Evolutionary conservation across 2,797 vertebrate species (phyloP), one percentile per base, ranked within the genome.

Genomic region (Salarias fasciatus): DNA sequence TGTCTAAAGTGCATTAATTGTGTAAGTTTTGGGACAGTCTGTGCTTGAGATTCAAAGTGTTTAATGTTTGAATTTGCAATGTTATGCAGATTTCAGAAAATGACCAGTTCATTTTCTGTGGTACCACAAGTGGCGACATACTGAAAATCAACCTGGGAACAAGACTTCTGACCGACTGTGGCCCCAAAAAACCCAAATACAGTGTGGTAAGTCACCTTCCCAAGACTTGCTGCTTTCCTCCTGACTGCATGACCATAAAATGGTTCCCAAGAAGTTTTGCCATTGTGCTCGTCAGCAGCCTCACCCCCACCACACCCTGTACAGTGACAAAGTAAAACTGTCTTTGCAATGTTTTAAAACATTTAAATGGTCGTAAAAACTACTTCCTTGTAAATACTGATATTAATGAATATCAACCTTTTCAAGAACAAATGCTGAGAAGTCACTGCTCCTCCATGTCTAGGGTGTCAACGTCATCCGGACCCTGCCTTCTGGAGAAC

Each of bases 121-220:
- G 96, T 50, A 97, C 96, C 3, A 92, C 93, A 11, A 96, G 88
- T n/a, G 96, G 96, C 30, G 97, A 98, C 79, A 77, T 97, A 47
- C 84, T 98, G 63, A 95, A 93, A 89, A 70, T 96, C 68, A 94
- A 92, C 72, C 79, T 94, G 18, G 92, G 75, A 61, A 92, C 62
- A 4, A 86, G 88, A 35, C 63, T 92, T 56, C 87, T 98, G 80
- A 90, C 54, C 63, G 74, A 84, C 59, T 93, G 43, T 3, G 94
- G 94, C 29, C 96, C 96, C 0, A 8, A 48, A 9, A 96, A 97
- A 80, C 63, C 85, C 5, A 95, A 92, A 64, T 94, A 93, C 77
- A 92, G 84, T 69, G 66, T 78, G 83, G 96, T 98, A 75, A 90
- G 94, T 79, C 29, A 12, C 24, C 2, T 0, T 24, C 31, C 2